A percentile compares a stretch with the other conserved stretches of the same genome.
These are phyloP conservation scores for Pocillopora meandrina DNA, from an alignment of 92 coral and sea anemone genomes.

Conservation along the genomic window DNA sequence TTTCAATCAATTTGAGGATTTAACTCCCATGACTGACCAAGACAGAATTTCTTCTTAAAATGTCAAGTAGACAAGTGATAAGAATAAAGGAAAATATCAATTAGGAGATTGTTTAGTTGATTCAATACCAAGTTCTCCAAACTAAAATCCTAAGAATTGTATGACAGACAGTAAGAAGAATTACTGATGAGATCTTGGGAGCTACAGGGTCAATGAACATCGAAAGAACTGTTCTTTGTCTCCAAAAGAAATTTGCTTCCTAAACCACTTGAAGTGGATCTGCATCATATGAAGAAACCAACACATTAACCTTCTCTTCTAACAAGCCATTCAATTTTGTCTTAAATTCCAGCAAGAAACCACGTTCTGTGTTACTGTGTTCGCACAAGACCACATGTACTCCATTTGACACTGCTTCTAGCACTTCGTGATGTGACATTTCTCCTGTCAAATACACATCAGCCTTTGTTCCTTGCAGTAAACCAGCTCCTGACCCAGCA, in stretches of 20 bases:
- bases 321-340: constrained; percentile 58
- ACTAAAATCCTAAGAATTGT: too few species aligned
- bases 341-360: constrained; percentile 73
- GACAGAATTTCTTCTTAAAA: too few species aligned
- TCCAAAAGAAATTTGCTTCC: not conserved
- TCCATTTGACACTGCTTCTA: constrained; percentile 89
- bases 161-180: too few species aligned
- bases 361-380: constrained; percentile 98
- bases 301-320: constrained; percentile 63
- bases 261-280: constrained; percentile 85
- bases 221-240: not conserved
- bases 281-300: constrained; percentile 69
- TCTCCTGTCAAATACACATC: constrained; percentile 95
- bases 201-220: too few species aligned
- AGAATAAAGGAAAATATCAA: too few species aligned
- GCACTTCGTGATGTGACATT: constrained; percentile 97
- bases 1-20: too few species aligned
- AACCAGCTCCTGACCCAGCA: constrained; percentile 98
- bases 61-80: too few species aligned
- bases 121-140: too few species aligned
- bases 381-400: constrained; percentile 92
- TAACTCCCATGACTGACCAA: too few species aligned
- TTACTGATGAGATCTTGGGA: too few species aligned
- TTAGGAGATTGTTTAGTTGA: too few species aligned
- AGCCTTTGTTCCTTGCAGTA: constrained; percentile 79